A percentile compares a stretch with the other conserved stretches of the same genome.
phyloP scores from a whole-genome alignment of 2,113 vertebrate species.

The Ammospiza caudacuta region DNA sequence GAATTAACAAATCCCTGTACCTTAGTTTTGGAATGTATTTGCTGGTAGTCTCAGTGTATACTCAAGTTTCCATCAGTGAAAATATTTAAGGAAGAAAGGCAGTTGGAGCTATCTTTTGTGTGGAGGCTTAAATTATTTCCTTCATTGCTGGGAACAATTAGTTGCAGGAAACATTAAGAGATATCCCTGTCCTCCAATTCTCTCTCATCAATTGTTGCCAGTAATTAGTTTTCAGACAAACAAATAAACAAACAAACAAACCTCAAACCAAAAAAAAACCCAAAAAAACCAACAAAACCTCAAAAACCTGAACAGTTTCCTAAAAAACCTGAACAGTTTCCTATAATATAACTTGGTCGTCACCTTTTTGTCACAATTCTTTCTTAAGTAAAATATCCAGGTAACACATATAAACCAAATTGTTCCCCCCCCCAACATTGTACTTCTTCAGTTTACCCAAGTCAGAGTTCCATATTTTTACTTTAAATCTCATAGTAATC shows the following conservation, averaged over 20 bases:
- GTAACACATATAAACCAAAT: background rate
- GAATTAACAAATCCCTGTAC: background rate
- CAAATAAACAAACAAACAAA: background rate
- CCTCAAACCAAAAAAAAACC: background rate
- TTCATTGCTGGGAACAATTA: background rate
- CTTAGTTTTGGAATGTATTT: background rate
- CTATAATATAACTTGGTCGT: background rate
- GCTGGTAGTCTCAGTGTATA: background rate
- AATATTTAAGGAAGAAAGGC: background rate
- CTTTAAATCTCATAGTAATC: background rate
- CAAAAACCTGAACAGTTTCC: background rate
- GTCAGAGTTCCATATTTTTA: background rate
- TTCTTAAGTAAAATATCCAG: background rate
- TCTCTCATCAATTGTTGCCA: background rate
- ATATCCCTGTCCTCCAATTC: background rate
- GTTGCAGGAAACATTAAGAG: background rate
- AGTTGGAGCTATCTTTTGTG: background rate
- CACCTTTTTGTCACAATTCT: background rate
- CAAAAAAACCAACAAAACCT: background rate
- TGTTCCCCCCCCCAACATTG: accelerated
- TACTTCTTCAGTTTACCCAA: background rate
- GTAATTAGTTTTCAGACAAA: background rate
- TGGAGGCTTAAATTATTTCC: background rate
- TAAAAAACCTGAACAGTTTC: background rate
- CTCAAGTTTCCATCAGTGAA: background rate